Evolutionary conservation across 2,888 invertebrate species (phyloP), one percentile per base, ranked within the genome.

Genomic region (Apantesis nais): DNA sequence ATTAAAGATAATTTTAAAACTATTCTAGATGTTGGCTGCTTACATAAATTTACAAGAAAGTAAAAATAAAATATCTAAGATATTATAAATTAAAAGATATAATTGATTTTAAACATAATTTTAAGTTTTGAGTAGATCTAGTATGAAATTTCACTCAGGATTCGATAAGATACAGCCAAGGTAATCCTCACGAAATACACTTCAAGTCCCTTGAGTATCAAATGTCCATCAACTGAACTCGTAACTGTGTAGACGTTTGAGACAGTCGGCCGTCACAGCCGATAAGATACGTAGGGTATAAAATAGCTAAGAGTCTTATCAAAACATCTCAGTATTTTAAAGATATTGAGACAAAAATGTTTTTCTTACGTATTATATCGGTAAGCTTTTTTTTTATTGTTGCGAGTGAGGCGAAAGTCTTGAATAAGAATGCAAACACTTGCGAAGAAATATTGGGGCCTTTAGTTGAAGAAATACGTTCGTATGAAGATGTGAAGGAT

Each of bases 391-490:
- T 86, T 79, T 70, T 87, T 78, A 77, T 86, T 77, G 80, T 75
- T 78, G 73, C 78, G 63, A 85, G 83, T 82, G 85, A 89, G 74
- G 89, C 89, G 63, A 91, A 89, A 76, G 83, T 82, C 73, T 70
- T 90, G 68, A 79, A 83, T 55, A 86, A 87, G 83, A 78, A 87
- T 77, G 77, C 80, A 71, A 81, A 90, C 78, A 77, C 70, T 75
- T 95, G 95, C 79, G 83, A 88, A 74, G 72, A 80, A 29, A 83
- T 91, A 75, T 85, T 97, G 62, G 88, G 96, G 1, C 76, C 89
- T 19, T 85, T 97, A 69, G 87, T 94, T 52, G 83, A 93, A 39
- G 97, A 97, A 89, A 97, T 97, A 78, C 90, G 93, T 58, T 90
- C 95, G 34, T 96, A 97, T 82, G 88, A 93, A 82, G 84, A 89